Evolutionary conservation across 2,888 invertebrate genomes (phyloP).

Genomic region (Therioaphis trifolii): DNA sequence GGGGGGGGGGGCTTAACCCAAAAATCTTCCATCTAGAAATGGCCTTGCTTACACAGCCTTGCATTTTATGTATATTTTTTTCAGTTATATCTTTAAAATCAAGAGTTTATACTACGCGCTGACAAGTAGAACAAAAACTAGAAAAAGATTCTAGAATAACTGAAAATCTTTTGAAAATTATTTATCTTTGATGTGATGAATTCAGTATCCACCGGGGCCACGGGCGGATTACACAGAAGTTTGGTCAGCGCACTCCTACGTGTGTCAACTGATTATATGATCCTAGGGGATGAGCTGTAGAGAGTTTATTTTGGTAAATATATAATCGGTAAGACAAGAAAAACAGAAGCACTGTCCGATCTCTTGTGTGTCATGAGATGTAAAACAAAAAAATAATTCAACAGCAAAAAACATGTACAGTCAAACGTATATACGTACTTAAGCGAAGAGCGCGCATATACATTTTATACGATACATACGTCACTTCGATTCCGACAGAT

Average conservation of each 20-base stretch:
- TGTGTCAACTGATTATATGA: background rate
- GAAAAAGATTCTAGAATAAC: background rate
- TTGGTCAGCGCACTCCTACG: background rate
- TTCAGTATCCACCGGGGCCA: background rate
- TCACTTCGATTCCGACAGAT: conserved; percentile 59
- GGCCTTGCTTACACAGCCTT: too few species aligned
- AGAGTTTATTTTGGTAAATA: conserved; percentile 9
- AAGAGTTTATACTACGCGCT: background rate
- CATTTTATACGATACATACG: conserved; percentile 42
- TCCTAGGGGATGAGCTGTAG: background rate
- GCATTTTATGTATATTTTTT: too few species aligned
- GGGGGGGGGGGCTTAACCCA: too few species aligned
- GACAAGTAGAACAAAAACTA: background rate
- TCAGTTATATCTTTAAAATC: too few species aligned
- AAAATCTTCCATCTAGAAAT: too few species aligned
- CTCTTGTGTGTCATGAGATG: background rate
- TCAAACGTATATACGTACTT: background rate
- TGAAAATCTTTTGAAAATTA: background rate
- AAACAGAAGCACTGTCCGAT: background rate
- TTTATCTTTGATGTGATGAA: background rate
- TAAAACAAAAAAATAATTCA: background rate
- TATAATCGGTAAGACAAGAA: conserved; percentile 13
- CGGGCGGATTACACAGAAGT: background rate
- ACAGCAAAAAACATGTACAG: too few species aligned
- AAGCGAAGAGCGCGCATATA: background rate